Base-by-base conservation (phyloP, 2,888 invertebrate genomes). In the Plagodis pulveraria region DNA sequence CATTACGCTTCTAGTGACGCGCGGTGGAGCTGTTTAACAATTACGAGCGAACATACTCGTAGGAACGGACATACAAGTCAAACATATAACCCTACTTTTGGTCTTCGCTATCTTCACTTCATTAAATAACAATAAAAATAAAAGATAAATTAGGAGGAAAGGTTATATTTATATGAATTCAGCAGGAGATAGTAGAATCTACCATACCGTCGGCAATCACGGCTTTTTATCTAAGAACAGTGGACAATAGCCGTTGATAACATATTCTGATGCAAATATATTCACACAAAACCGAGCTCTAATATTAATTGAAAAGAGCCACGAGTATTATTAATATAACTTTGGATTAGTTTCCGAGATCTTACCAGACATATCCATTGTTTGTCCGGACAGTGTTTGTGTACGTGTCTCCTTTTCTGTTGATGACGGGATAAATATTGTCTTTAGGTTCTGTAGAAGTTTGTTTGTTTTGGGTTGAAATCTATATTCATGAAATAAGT, bases 221-320 rank as follows among this genome's bases (percentile, higher is more conserved):
- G 33, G 36, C 53, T 54, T 58, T 58, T 58, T 54, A 58, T 63
- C 66, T 63, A 58, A 60, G 56, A 58, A 49, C 45, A 50, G 41
- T 50, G 41, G 40, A 58, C 54, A 58, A 58, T 50, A 35, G 54
- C 32, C 33, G 56, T 42, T 22, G 34, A 56, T 43, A 50, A 33
- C 42, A 58, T 54, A 58, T 58, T 58, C 58, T 54, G 49, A 50
- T 58, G 58, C 50, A 58, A 54, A 58, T 58, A 40, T 58, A 36
- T 58, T 57, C 40, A 59, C 50, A 56, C 58, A 55, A 47, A 56
- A 52, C 56, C 33, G 56, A 57, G 67, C 66, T 66, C 41, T 58
- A 51, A 49, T 51, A 61, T 72, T 70, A 69, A 69, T 72, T 72
- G 67, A 68, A 70, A 69, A 67, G 67, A 62, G 62, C 62, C 59